Evolutionary conservation across 1,140 invertebrate species (phyloP).

Genomic region (Euwallacea similis): DNA sequence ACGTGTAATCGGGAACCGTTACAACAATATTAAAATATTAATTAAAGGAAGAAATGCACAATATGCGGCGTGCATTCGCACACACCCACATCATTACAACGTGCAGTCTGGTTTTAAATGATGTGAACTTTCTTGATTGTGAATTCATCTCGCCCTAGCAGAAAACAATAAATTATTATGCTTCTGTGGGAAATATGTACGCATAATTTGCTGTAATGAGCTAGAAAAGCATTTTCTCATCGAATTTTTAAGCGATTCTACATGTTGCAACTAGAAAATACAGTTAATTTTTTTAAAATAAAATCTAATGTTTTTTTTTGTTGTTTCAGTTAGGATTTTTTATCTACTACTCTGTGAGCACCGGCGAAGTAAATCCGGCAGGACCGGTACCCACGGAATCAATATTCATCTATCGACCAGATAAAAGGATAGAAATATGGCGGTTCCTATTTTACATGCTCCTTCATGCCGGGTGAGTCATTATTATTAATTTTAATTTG

Average conservation of each 20-base stretch:
- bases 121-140: conserved; percentile 21
- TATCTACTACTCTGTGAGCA: conserved; percentile 83
- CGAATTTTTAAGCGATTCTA: too few relatives aligned
- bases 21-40: too few relatives aligned
- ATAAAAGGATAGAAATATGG: conserved; percentile 89
- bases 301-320: conserved; percentile 37
- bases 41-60: too few relatives aligned
- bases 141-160: conserved; percentile 3
- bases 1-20: too few relatives aligned
- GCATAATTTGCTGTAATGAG: neutral
- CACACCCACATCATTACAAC: conserved; percentile 11
- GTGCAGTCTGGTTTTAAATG: conserved; percentile 9
- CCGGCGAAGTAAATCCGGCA: conserved; percentile 79
- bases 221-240: too few relatives aligned
- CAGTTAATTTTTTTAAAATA: too few relatives aligned
- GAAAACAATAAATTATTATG: conserved; percentile 1
- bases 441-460: conserved; percentile 94
- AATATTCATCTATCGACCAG: conserved; percentile 90
- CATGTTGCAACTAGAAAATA: too few relatives aligned
- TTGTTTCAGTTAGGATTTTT: conserved; percentile 85
- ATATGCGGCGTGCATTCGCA: neutral
- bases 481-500: too few relatives aligned
- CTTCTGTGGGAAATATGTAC: conserved; percentile 10
- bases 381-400: conserved; percentile 91
- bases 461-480: conserved; percentile 84